Evolutionary conservation across 2,797 vertebrate genomes (phyloP).

Genomic region (Sphenopsis melanotis): DNA sequence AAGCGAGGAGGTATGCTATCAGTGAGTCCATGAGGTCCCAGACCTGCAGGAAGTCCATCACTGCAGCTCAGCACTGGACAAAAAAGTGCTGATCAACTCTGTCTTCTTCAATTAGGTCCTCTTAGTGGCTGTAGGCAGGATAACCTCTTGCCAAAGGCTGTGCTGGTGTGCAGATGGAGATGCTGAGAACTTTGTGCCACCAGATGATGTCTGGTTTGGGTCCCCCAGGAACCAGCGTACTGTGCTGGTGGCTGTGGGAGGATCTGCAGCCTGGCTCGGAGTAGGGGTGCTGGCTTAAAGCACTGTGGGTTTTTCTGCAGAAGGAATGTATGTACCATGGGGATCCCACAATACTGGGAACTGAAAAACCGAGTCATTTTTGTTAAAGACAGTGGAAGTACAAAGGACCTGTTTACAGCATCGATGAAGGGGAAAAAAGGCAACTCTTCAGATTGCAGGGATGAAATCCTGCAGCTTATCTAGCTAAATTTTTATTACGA

Average conservation of each 20-base stretch:
- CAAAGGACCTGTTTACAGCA: background rate
- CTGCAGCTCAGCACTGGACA: background rate
- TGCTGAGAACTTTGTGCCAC: background rate
- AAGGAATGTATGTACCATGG: background rate
- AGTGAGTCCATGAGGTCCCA: background rate
- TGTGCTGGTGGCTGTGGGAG: background rate
- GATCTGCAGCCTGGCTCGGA: background rate
- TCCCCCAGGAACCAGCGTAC: background rate
- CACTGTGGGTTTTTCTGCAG: background rate
- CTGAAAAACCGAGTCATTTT: background rate
- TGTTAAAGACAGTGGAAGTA: background rate
- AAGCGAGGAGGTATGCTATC: background rate
- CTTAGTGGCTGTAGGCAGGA: background rate
- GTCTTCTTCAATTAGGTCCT: background rate
- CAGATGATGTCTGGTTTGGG: fast-evolving
- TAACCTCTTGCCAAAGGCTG: background rate
- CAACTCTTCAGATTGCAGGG: background rate
- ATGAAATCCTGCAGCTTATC: background rate
- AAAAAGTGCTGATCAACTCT: background rate
- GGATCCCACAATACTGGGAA: background rate
- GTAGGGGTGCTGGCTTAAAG: background rate
- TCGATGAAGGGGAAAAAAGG: background rate
- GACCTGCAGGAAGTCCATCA: background rate
- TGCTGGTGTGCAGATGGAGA: background rate
- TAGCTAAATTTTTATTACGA: background rate